These are phyloP conservation scores for Drosophila vallismaia DNA, from an alignment of 2,888 invertebrate species.

Conservation along the genomic window DNA sequence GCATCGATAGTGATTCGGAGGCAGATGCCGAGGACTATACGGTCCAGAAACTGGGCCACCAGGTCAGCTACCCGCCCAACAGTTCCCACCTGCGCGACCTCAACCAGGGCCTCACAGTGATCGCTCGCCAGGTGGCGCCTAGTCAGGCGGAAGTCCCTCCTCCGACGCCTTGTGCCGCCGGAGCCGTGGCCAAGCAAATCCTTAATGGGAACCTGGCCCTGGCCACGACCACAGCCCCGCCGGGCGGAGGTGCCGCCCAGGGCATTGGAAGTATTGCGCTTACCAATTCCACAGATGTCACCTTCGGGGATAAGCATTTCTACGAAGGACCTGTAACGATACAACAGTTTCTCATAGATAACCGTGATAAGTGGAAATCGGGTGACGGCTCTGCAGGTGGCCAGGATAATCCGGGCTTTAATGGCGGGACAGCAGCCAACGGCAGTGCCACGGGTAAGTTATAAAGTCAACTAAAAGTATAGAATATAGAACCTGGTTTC, in stretches of 20 bases:
- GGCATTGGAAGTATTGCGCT: constrained; percentile 87
- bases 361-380: constrained; percentile 78
- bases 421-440: constrained; percentile 49
- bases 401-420: constrained; percentile 76
- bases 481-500: too few relatives aligned
- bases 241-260: constrained; percentile 61
- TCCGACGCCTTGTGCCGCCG: constrained; percentile 26
- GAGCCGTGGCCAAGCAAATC: constrained; percentile 58
- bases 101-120: constrained; percentile 74
- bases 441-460: constrained; percentile 59
- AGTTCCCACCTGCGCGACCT: constrained; percentile 60
- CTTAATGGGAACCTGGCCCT: constrained; percentile 58
- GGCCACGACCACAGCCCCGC: constrained; percentile 42
- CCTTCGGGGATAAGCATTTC: constrained; percentile 90
- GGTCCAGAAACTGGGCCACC: constrained; percentile 81
- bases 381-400: constrained; percentile 47
- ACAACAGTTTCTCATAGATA: constrained; percentile 88
- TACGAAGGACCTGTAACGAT: constrained; percentile 92
- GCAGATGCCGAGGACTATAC: constrained; percentile 75
- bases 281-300: constrained; percentile 88
- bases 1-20: constrained; percentile 81
- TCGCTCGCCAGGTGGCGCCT: constrained; percentile 71
- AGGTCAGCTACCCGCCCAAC: constrained; percentile 71
- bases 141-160: constrained; percentile 17
- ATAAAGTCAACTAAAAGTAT: too few relatives aligned